Conservation (phyloP, 2,113 vertebrate genomes). For the Tapirus terrestris region DNA sequence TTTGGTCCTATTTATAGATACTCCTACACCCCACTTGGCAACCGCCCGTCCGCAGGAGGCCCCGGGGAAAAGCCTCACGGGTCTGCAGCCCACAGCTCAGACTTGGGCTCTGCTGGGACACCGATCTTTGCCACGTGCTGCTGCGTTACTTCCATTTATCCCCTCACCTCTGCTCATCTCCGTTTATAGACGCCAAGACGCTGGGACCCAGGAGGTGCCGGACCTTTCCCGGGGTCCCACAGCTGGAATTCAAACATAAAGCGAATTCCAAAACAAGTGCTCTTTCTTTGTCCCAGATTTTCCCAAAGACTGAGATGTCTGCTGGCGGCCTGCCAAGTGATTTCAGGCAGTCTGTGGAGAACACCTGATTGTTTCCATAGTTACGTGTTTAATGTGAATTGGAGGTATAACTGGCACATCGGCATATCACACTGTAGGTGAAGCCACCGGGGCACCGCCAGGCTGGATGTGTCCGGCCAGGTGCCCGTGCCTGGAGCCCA, state of each 20-base stretch:
- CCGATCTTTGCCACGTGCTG: rapidly evolving
- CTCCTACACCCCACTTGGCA: rapidly evolving
- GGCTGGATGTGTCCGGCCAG: rapidly evolving
- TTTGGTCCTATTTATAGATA: background rate
- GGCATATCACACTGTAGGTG: rapidly evolving
- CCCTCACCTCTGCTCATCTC: background rate
- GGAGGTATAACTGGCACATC: rapidly evolving
- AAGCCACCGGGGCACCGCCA: rapidly evolving
- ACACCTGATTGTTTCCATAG: background rate
- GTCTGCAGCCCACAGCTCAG: background rate
- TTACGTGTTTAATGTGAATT: rapidly evolving
- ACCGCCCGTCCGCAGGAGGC: rapidly evolving
- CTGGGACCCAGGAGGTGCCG: background rate
- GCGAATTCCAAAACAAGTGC: background rate
- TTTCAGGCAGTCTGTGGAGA: rapidly evolving
- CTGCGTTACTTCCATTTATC: rapidly evolving
- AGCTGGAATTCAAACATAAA: background rate
- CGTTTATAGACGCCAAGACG: background rate
- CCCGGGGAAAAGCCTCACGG: rapidly evolving
- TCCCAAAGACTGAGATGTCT: rapidly evolving
- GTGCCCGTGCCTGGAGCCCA: rapidly evolving
- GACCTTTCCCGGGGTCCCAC: background rate
- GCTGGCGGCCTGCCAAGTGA: rapidly evolving
- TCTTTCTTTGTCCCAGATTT: background rate
- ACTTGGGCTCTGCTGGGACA: background rate